Evolutionary conservation across 2,888 invertebrate species (phyloP), one percentile per base, ranked within the genome.

Genomic region (Archips crataeganus): DNA sequence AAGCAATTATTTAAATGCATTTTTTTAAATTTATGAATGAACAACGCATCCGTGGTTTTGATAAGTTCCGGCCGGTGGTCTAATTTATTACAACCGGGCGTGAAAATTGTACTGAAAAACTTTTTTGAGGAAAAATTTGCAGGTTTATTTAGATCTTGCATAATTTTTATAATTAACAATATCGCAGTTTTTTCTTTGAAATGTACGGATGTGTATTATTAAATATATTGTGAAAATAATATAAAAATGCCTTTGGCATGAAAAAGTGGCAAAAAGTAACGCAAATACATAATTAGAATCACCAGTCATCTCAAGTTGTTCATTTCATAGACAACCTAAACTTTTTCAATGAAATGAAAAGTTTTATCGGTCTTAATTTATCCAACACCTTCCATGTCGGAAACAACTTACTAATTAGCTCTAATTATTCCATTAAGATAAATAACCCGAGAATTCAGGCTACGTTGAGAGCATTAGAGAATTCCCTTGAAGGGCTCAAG

Each of bases 1-100:
- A 15, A 42, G 51, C 65, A 74, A 74, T 74, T 74, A 74, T 74
- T 70, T 65, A 74, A 65, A 61, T 65, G 65, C 69, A 65, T 69
- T 60, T 59, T 62, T 61, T 67, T 69, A 69, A 64, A 74, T 68
- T 69, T 65, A 61, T 64, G 15, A 59, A 23, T 45, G 63, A 47
- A 51, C 36, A 65, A 42, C 59, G 57, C 60, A 61, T 54, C 42
- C 11, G 60, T 61, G 69, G 69, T 74, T 74, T 64, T 74, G 64
- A 70, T 65, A 74, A 64, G 68, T 73, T 51, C 68, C 63, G 68
- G n/a, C 62, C 36, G 49, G 59, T 39, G 51, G 42, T 15, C 42
- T 61, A 65, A 74, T 74, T 74, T 74, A 74, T 65, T 70, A 11
- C 70, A 36, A 34, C 32, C 42, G 34, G 34, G 74, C n/a, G 32